phyloP scores from a whole-genome alignment of 2,888 invertebrate species.

The Drosophila ezoana region DNA sequence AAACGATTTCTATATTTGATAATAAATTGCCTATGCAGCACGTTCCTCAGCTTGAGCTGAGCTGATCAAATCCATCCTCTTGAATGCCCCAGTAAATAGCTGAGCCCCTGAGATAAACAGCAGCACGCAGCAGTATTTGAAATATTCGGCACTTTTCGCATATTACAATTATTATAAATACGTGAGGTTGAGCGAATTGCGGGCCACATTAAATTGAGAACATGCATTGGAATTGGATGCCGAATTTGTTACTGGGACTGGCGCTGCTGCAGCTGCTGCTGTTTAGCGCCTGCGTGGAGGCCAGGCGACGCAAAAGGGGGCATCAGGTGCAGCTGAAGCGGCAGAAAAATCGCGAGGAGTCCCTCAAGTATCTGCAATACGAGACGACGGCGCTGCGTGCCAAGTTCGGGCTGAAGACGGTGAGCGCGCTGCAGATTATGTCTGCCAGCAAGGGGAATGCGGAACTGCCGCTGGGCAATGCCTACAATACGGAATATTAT shows the following conservation, averaged over 20 bases:
- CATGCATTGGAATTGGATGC: slow-evolving; percentile 41
- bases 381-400: slow-evolving; percentile 36
- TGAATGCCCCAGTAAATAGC: slow-evolving; percentile 1
- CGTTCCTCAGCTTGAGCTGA: slow-evolving; percentile 14
- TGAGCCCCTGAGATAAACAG: slow-evolving; percentile 22
- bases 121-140: slow-evolving; percentile 1
- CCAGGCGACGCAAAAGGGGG: slow-evolving; percentile 9
- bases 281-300: slow-evolving; percentile 10
- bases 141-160: background rate
- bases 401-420: slow-evolving; percentile 34
- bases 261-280: slow-evolving; percentile 15
- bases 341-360: slow-evolving; percentile 16
- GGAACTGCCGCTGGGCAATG: slow-evolving; percentile 50
- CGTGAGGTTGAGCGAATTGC: slow-evolving; percentile 3
- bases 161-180: slow-evolving; percentile 27
- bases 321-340: slow-evolving; percentile 18
- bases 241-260: slow-evolving; percentile 4
- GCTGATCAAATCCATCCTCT: slow-evolving; percentile 9
- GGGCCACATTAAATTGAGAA: slow-evolving; percentile 9
- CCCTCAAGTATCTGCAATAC: slow-evolving; percentile 1
- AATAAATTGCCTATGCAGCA: slow-evolving; percentile 10
- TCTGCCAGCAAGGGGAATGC: rapidly evolving
- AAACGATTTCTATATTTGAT: background rate
- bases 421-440: rapidly evolving
- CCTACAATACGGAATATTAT: slow-evolving; percentile 64